Conservation (phyloP, 2,797 vertebrate genomes). For the Rhinogobio ventralis region DNA sequence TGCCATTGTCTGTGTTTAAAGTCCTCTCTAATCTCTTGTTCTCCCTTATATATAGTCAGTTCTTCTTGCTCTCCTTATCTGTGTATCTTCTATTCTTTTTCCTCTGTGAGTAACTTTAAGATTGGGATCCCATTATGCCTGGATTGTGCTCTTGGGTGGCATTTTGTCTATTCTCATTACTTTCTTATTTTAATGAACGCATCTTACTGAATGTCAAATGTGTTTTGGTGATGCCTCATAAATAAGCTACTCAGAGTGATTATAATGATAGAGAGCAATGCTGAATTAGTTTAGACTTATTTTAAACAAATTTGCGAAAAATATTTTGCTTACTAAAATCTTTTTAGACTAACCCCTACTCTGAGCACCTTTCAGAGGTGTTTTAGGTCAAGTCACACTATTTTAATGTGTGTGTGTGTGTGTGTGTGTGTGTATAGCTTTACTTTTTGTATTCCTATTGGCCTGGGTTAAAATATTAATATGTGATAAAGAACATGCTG, state of each 20-base stretch:
- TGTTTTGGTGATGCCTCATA: slow-evolving; percentile 69
- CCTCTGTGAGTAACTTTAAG: slow-evolving; percentile 95
- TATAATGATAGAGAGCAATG: slow-evolving; percentile 24
- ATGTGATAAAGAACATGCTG: background rate
- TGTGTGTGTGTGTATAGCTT: background rate
- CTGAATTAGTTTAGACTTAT: background rate
- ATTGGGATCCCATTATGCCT: slow-evolving; percentile 74
- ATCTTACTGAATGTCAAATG: slow-evolving; percentile 51
- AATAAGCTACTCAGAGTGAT: slow-evolving; percentile 66
- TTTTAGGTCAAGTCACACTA: slow-evolving; percentile 49
- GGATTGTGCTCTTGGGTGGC: slow-evolving; percentile 73
- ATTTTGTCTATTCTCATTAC: slow-evolving; percentile 77
- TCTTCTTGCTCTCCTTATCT: slow-evolving; percentile 94
- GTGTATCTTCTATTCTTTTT: slow-evolving; percentile 92
- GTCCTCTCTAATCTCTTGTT: slow-evolving; percentile 83
- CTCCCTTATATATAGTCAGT: slow-evolving; percentile 90
- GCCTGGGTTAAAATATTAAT: background rate
- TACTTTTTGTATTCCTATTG: background rate
- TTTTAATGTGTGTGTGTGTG: background rate
- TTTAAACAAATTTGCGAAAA: background rate
- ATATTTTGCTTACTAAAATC: slow-evolving; percentile 7
- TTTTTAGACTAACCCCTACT: slow-evolving; percentile 52
- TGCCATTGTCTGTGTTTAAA: slow-evolving; percentile 71
- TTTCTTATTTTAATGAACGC: slow-evolving; percentile 69
- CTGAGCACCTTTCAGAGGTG: slow-evolving; percentile 72